These are phyloP conservation scores for Augochlora pura DNA, from an alignment of 1,140 invertebrate species.

Conservation along the genomic window DNA sequence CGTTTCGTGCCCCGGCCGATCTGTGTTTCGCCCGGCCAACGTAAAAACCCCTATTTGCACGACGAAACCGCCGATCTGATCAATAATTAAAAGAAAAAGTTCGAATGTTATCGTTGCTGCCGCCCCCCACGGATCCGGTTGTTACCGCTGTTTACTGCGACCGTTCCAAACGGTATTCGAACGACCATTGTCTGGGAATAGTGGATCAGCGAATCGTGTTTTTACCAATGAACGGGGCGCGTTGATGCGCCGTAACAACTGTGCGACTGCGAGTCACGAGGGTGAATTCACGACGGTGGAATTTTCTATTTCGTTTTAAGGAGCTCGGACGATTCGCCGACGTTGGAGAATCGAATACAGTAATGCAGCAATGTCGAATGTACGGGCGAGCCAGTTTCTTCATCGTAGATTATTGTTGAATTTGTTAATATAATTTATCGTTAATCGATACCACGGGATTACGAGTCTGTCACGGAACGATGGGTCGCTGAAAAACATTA, in stretches of 20 bases:
- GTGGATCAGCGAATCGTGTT: background rate
- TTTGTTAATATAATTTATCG: too few relatives aligned
- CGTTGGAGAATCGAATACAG: too few relatives aligned
- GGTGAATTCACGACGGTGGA: too few relatives aligned
- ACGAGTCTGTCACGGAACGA: too few relatives aligned
- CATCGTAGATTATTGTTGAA: too few relatives aligned
- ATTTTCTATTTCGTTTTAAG: too few relatives aligned
- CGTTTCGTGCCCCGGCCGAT: background rate
- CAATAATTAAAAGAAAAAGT: constrained; percentile 43
- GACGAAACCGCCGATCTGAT: constrained; percentile 23
- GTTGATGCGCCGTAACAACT: background rate
- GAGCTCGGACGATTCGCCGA: too few relatives aligned
- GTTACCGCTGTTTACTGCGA: background rate
- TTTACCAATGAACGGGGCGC: too few relatives aligned
- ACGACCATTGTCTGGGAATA: background rate
- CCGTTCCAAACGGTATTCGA: background rate
- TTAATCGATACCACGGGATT: too few relatives aligned
- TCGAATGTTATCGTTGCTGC: constrained; percentile 16
- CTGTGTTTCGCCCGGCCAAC: background rate
- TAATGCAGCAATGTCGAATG: too few relatives aligned
- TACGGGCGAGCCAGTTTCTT: too few relatives aligned
- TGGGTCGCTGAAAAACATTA: too few relatives aligned
- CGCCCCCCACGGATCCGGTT: background rate
- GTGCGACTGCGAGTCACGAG: background rate
- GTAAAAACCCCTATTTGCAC: background rate